These are phyloP conservation scores for Tetranychus urticae DNA, from an alignment of 1,140 invertebrate genomes.

Conservation along the genomic window DNA sequence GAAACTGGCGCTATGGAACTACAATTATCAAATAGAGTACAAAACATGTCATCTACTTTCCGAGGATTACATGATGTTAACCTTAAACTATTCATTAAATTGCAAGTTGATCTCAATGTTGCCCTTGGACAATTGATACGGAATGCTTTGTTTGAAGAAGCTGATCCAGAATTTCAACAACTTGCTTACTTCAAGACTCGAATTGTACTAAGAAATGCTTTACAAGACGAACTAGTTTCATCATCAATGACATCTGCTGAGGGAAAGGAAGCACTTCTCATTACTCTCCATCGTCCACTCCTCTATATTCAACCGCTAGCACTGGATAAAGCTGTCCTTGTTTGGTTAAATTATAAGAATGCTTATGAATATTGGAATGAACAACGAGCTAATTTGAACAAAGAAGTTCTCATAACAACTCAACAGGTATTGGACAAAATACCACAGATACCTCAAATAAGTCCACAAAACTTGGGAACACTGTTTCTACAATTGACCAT, in stretches of 20 bases:
- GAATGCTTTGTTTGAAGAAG: constrained; percentile 85
- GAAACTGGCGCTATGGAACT: constrained; percentile 77
- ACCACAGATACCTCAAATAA: constrained; percentile 13
- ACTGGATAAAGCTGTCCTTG: constrained; percentile 82
- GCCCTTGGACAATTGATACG: constrained; percentile 72
- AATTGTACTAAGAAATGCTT: constrained; percentile 34
- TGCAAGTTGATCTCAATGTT: constrained; percentile 77
- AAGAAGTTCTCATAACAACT: constrained; percentile 39
- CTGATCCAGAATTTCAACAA: constrained; percentile 84
- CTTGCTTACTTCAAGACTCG: constrained; percentile 90
- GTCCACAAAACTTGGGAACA: constrained; percentile 40
- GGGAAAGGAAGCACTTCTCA: constrained; percentile 79
- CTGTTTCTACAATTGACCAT: constrained; percentile 81
- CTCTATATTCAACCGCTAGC: constrained; percentile 86
- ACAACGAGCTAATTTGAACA: constrained; percentile 61
- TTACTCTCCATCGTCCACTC: constrained; percentile 65
- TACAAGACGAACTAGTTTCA: constrained; percentile 54
- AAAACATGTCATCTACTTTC: constrained; percentile 40
- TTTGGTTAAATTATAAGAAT: constrained; percentile 96
- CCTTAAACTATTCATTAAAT: constrained; percentile 68
- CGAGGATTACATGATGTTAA: constrained; percentile 5
- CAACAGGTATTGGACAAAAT: constrained; percentile 50
- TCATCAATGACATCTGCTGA: constrained; percentile 20
- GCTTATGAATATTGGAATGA: constrained; percentile 98
- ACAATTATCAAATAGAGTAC: constrained; percentile 74